Evolutionary conservation across 2,888 invertebrate genomes (phyloP), one percentile per base, ranked within the genome.

Genomic region (Chydorus sphaericus): DNA sequence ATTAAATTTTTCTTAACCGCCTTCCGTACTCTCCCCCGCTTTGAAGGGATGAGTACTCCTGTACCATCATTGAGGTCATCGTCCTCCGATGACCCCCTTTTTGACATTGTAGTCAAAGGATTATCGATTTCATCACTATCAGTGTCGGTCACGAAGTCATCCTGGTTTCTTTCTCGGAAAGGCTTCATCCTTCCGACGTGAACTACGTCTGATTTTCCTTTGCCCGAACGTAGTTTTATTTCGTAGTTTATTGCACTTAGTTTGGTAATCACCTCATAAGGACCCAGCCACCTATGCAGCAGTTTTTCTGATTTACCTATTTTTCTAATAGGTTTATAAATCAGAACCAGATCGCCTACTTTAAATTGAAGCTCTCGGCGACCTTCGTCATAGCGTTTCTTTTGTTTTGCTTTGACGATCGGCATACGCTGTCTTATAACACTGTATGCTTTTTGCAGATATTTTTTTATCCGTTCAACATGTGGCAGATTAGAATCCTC

Each of bases 231-330:
- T 11, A 28, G 5, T 3, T 30, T 28, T 4, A 54, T 44, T 28
- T 54, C 54, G 29, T 54, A 54, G 44, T 54, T 33, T 10, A 54
- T 44, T n/a, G 54, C 23, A 11, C 44, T 31, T 23, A 44, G 39
- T 26, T 39, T 26, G 8, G 48, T 14, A 14, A 55, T 28, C n/a
- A 55, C 30, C 8, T 29, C 39, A 33, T 39, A 55, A 16, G 55
- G 55, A 18, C 55, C 55, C 8, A 30, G 55, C 20, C 31, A 55
- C 6, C 55, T 14, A 18, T 55, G 55, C 1, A 55, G 48, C 2
- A 55, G 20, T 16, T 55, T 55, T 31, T 39, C 44, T 4, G 48
- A 28, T 10, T 44, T 28, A 23, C 44, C 44, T 3, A 55, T 29
- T 48, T 55, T 44, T 10, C 55, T 14, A 31, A 48, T 28, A 1